phyloP scores from a whole-genome alignment of 2,888 invertebrate genomes.

The Pristionchus maxplancki region DNA sequence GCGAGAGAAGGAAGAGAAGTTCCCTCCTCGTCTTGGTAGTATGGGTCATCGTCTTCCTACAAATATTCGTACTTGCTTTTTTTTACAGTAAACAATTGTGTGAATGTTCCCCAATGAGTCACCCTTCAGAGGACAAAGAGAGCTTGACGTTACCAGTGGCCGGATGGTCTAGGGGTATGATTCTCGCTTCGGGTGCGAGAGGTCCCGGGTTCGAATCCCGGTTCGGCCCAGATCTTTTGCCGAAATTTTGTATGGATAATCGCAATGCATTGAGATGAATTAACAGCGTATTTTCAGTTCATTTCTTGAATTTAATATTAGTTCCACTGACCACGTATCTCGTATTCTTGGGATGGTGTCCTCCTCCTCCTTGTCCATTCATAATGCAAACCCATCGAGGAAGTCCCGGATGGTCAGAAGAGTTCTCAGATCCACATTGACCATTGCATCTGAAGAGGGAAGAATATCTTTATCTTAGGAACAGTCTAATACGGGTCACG shows the following conservation, averaged over 20 bases:
- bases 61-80: background rate
- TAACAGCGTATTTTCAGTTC: too few relatives aligned
- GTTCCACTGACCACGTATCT: slow-evolving; percentile 14
- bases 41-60: background rate
- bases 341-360: slow-evolving; percentile 37
- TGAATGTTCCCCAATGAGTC: background rate
- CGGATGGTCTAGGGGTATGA: slow-evolving; percentile 62
- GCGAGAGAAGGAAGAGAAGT: slow-evolving; percentile 40
- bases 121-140: too few relatives aligned
- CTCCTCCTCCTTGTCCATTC: background rate
- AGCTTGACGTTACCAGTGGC: background rate
- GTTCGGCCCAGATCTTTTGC: slow-evolving; percentile 36
- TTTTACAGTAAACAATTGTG: background rate
- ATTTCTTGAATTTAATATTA: too few relatives aligned
- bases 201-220: slow-evolving; percentile 69
- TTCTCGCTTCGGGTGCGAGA: slow-evolving; percentile 78
- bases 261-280: too few relatives aligned
- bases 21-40: background rate
- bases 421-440: slow-evolving; percentile 4
- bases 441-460: slow-evolving; percentile 7
- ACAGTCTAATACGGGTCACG: background rate
- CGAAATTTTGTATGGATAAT: background rate
- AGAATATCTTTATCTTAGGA: background rate
- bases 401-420: background rate
- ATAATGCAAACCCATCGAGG: slow-evolving; percentile 33